Base-by-base conservation (phyloP, 1,140 invertebrate genomes). In the Paralvinella palmiformis region DNA sequence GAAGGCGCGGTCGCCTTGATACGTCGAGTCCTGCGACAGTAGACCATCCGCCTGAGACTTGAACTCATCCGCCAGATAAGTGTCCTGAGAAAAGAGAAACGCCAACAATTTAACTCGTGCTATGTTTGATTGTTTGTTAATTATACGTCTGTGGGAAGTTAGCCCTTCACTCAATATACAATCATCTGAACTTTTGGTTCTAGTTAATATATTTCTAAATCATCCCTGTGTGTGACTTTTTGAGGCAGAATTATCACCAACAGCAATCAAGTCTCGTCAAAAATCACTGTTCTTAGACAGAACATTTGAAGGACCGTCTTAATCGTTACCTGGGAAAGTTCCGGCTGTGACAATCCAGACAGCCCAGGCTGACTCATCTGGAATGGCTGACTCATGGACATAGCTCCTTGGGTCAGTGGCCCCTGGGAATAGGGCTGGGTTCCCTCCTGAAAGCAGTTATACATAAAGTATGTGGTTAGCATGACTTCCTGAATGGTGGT, bases 31-130 rank as follows among this genome's bases (percentile, higher is more conserved):
- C 82, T 97, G 93, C 3, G 93, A 96, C 68, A 97, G 82, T 64
- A 97, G 85, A 48, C 91, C 92, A 75, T 96, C 94, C 83, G 92
- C 91, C 80, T 96, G 93, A 32, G 92, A 95, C 72, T 92, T 91
- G 77, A 92, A 91, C 68, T 94, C 92, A 67, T 90, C 89, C 64
- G 85, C 86, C 44, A 89, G 85, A 72, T 89, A 89, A 31, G 88
- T 91, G 79, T 96, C 93, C 84, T 95, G 90, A n/a, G n/a, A n/a
- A n/a, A n/a, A n/a, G n/a, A n/a, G n/a, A n/a, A n/a, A n/a, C n/a
- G n/a, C n/a, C n/a, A n/a, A n/a, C 35, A 67, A 72, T 31, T 7
- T 15, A 64, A 65, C 65, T 55, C 32, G 20, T 20, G 29, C 7
- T 22, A 24, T 24, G 52, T 31, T 31, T 10, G n/a, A 41, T n/a